Percentiles rank a stretch among this genome's conserved stretches.
Conservation (phyloP, 2,888 invertebrate species). For the Oligia latruncula region DNA sequence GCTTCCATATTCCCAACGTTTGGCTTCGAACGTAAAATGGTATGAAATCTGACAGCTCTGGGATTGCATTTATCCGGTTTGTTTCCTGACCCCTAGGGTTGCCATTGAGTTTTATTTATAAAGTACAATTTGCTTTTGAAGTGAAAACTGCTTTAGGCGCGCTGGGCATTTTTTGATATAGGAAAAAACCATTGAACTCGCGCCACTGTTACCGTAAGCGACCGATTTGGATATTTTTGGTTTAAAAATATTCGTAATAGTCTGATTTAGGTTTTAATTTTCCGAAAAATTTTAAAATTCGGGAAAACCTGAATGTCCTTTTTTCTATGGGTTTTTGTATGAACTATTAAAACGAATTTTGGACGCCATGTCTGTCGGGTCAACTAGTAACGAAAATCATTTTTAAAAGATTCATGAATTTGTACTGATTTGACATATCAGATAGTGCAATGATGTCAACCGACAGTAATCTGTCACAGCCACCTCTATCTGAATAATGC, state of each 20-base stretch:
- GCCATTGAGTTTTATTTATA: neutral
- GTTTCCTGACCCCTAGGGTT: conserved; percentile 27
- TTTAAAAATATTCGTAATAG: no score
- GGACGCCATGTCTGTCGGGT: neutral
- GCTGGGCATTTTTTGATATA: no score
- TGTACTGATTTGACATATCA: no score
- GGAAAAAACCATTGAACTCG: no score
- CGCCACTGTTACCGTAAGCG: no score
- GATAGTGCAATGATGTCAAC: no score
- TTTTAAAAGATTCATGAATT: no score
- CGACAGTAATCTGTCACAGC: neutral
- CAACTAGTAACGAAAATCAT: neutral
- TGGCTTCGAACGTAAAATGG: conserved; percentile 31
- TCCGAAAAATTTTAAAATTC: no score
- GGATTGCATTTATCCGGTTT: conserved; percentile 43
- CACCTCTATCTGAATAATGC: neutral
- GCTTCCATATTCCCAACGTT: conserved; percentile 21
- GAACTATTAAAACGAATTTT: neutral
- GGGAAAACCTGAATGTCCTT: no score
- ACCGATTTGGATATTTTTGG: no score
- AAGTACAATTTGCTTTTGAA: neutral
- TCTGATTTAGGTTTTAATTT: no score
- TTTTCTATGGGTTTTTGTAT: neutral
- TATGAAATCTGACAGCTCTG: conserved; percentile 50
- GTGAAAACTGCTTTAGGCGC: no score